Evolutionary conservation across 2,797 vertebrate species (phyloP).

Genomic region (Macrochelys suwanniensis): DNA sequence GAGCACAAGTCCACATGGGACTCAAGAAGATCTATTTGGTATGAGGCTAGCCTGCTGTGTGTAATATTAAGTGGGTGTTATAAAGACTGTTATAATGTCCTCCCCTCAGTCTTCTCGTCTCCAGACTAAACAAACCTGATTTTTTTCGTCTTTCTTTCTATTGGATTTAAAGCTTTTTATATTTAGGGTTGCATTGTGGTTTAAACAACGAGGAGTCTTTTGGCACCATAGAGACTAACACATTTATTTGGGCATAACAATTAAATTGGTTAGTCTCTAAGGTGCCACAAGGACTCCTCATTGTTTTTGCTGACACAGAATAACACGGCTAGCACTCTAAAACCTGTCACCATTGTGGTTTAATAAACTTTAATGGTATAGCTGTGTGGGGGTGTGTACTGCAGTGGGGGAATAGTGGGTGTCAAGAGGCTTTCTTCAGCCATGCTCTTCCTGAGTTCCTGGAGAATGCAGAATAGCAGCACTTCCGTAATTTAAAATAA

Average conservation of each 20-base stretch:
- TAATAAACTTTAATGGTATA: background rate
- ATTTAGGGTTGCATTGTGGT: background rate
- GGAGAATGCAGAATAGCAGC: background rate
- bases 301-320: too few species aligned
- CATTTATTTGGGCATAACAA: too few species aligned
- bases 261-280: too few species aligned
- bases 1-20: background rate
- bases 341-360: too few species aligned
- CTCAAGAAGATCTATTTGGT: background rate
- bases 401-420: background rate
- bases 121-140: too few species aligned
- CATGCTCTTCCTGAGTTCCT: background rate
- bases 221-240: too few species aligned
- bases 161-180: background rate
- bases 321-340: too few species aligned
- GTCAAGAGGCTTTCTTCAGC: background rate
- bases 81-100: too few species aligned
- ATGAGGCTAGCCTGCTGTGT: background rate
- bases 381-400: accelerated
- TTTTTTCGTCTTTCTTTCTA: background rate
- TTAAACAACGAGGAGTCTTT: background rate
- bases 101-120: too few species aligned
- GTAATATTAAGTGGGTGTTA: too few species aligned
- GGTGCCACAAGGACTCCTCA: too few species aligned
- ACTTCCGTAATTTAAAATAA: too few species aligned